These are phyloP conservation scores for Allacma fusca DNA, from an alignment of 2,888 invertebrate species.

Conservation along the genomic window DNA sequence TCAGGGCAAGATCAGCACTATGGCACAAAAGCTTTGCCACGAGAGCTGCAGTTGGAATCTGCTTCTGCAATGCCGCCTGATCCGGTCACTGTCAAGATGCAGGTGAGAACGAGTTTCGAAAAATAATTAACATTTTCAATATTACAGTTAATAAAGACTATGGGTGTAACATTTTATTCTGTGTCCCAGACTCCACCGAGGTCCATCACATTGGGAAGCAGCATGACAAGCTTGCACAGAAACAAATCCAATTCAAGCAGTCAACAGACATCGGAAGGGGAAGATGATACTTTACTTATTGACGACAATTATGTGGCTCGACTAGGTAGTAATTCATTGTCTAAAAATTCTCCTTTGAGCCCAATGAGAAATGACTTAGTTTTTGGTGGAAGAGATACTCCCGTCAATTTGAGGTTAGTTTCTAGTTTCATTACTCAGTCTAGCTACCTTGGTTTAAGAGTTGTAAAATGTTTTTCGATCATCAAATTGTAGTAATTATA, in stretches of 20 bases:
- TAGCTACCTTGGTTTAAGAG: too few species aligned
- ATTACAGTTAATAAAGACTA: too few species aligned
- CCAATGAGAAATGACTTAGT: conserved; percentile 39
- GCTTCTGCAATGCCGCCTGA: conserved; percentile 74
- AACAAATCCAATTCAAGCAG: conserved; percentile 24
- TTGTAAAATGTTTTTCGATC: neutral
- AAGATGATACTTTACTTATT: conserved; percentile 58
- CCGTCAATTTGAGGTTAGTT: conserved; percentile 38
- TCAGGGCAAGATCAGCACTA: conserved; percentile 71
- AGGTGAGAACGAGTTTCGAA: conserved; percentile 63
- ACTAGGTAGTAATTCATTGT: conserved; percentile 33
- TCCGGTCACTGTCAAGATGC: conserved; percentile 77
- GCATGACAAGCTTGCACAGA: neutral
- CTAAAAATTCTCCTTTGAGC: conserved; percentile 37
- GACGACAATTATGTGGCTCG: conserved; percentile 49
- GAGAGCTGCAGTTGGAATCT: conserved; percentile 86
- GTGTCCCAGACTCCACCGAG: conserved; percentile 81
- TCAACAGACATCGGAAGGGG: conserved; percentile 48
- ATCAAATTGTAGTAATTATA: neutral
- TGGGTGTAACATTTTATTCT: neutral
- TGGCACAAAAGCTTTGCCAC: conserved; percentile 82
- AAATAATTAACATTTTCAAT: too few species aligned
- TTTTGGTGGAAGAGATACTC: conserved; percentile 39
- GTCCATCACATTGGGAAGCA: conserved; percentile 72
- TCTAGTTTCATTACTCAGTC: too few species aligned